Evolutionary conservation across 2,797 vertebrate species (phyloP).

Genomic region (Heteromormyrus szaboi): DNA sequence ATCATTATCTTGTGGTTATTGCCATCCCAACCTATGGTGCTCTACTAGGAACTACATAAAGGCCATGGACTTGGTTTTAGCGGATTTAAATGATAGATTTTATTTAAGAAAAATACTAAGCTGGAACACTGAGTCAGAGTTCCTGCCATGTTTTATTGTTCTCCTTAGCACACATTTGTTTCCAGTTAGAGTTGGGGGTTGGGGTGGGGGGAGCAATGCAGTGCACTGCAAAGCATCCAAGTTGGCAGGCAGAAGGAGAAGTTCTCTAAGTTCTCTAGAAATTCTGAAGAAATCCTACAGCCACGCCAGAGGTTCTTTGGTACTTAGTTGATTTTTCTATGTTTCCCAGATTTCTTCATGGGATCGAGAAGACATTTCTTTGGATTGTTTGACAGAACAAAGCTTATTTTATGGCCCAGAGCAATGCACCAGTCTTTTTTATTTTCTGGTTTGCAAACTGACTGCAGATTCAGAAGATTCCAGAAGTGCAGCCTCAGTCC

Average conservation of each 20-base stretch:
- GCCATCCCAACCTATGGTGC: neutral
- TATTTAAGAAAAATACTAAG: neutral
- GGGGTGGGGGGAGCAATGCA: neutral
- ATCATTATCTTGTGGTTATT: neutral
- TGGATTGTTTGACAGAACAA: neutral
- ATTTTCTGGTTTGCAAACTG: neutral
- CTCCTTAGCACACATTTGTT: slow-evolving; percentile 5
- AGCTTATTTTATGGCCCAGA: neutral
- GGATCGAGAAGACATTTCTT: slow-evolving; percentile 15
- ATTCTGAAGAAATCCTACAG: slow-evolving; percentile 12
- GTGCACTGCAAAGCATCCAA: slow-evolving; percentile 18
- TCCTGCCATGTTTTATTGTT: neutral
- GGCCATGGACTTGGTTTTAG: neutral
- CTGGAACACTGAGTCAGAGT: neutral
- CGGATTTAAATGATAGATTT: neutral
- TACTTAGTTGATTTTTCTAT: slow-evolving; percentile 37
- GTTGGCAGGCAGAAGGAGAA: slow-evolving; percentile 31
- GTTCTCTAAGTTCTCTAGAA: slow-evolving; percentile 26
- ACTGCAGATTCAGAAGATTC: neutral
- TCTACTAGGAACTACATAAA: neutral
- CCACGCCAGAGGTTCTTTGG: slow-evolving; percentile 29
- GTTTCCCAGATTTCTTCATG: slow-evolving; percentile 21
- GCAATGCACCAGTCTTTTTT: neutral
- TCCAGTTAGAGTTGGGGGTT: neutral
- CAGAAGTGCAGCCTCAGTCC: neutral